Base-by-base conservation (phyloP, 2,888 invertebrate species). In the Protodeltote pygarga region DNA sequence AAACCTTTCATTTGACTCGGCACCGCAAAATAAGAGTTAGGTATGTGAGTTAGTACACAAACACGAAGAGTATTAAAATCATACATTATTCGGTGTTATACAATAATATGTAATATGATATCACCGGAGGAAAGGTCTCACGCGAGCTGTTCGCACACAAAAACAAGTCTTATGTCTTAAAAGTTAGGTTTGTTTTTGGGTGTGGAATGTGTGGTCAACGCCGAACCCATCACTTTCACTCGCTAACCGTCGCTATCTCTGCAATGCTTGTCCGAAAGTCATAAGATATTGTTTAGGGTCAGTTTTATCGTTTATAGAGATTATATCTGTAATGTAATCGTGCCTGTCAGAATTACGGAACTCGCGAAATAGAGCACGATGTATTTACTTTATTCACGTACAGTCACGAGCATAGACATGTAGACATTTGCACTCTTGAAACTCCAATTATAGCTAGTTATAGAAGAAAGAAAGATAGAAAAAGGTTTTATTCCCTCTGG, bases 31-130 rank as follows among this genome's bases (percentile, higher is more conserved):
- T 47, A 58, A 47, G 33, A 48, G 48, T 53, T 58, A 48, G 48
- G 48, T 58, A 53, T 39, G 48, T 48, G 54, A 48, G 27, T 14
- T 38, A 48, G 47, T 58, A 44, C 40, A 39, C 53, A 58, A 61
- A 45, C 59, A 66, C 42, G 32, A 37, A 39, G 33, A 34, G 5
- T 50, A 55, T 45, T 29, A 48, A 49, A 58, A 16, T 9, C 45
- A 54, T 49, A 50, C 39, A 53, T 58, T 69, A 63, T 40, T 46
- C 41, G 14, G 25, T 42, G 54, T 70, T 67, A 69, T 62, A 57
- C 49, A 67, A 63, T 60, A 53, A 61, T 42, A 58, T 49, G 55
- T 55, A 61, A 61, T 68, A 48, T 62, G 57, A 65, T 69, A 71
- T 55, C 52, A 50, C 35, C 24, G 44, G 5, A 9, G 2, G 28